phyloP scores from a whole-genome alignment of 2,888 invertebrate species.

The Limnephilus auricula region DNA sequence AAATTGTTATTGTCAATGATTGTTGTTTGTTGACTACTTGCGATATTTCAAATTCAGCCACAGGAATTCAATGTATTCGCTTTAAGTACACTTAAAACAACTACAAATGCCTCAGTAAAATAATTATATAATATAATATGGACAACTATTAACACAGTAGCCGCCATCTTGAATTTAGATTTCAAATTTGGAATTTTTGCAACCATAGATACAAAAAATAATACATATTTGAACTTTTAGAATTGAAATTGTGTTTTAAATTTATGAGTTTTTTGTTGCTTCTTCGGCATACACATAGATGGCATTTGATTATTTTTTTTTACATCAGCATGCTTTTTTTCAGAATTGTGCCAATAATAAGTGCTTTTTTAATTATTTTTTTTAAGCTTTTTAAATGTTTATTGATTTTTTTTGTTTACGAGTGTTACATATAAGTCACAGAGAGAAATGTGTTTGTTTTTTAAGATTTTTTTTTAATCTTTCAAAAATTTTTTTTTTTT shows the following conservation, averaged over 20 bases:
- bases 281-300: background rate
- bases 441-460: background rate
- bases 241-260: background rate
- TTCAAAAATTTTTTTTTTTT: background rate
- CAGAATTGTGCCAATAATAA: conserved; percentile 10
- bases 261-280: background rate
- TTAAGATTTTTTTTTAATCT: background rate
- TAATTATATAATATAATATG: background rate
- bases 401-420: background rate
- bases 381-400: background rate
- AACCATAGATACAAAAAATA: background rate
- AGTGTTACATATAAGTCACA: background rate
- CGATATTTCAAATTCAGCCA: background rate
- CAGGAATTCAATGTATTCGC: background rate
- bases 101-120: background rate
- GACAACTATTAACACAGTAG: background rate
- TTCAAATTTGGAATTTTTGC: conserved; percentile 2
- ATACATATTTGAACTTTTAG: background rate
- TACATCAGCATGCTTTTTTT: background rate
- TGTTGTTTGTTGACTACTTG: background rate
- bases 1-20: background rate
- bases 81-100: background rate
- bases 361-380: conserved; percentile 3
- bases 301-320: background rate
- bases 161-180: background rate